Evolutionary conservation across 2,888 invertebrate genomes (phyloP).

Genomic region (Hirtodrosophila histrioides): DNA sequence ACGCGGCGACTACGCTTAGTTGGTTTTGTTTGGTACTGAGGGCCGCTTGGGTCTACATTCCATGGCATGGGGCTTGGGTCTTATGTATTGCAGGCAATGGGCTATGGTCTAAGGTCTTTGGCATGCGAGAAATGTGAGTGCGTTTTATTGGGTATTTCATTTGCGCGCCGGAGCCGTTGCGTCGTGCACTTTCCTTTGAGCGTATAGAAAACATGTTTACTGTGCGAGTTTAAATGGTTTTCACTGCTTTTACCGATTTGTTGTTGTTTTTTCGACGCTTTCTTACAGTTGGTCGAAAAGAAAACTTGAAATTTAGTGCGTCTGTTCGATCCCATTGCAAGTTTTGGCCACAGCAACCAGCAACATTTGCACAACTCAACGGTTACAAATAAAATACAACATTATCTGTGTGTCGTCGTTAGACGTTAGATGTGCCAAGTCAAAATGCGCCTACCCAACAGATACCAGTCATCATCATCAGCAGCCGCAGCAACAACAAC

Average conservation of each 20-base stretch:
- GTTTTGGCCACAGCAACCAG: conserved; percentile 45
- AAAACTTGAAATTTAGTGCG: conserved; percentile 72
- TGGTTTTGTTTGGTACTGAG: too few relatives aligned
- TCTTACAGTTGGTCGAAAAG: conserved; percentile 69
- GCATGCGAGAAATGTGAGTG: conserved; percentile 35
- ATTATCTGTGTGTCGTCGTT: conserved; percentile 46
- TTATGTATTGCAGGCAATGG: conserved; percentile 21
- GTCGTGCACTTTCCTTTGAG: conserved; percentile 64
- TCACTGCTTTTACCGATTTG: conserved; percentile 65
- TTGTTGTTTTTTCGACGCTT: conserved; percentile 49
- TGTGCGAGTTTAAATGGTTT: conserved; percentile 58
- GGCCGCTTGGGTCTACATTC: background rate
- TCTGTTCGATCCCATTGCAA: conserved; percentile 58
- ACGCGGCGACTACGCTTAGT: background rate
- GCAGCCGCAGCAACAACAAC: conserved; percentile 18
- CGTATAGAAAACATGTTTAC: conserved; percentile 57
- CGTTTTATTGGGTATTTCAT: conserved; percentile 70
- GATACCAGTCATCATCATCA: conserved; percentile 63
- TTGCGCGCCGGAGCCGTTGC: conserved; percentile 42
- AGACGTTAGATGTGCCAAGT: conserved; percentile 53
- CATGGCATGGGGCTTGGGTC: conserved; percentile 7
- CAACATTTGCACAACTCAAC: conserved; percentile 61
- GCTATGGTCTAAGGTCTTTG: conserved; percentile 25
- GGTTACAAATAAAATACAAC: conserved; percentile 9
- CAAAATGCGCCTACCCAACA: conserved; percentile 72